Percentiles rank a stretch among this genome's conserved stretches.
These are phyloP conservation scores for Umimayanthus kanabou DNA, from an alignment of 92 coral and sea anemone genomes.

Conservation along the genomic window DNA sequence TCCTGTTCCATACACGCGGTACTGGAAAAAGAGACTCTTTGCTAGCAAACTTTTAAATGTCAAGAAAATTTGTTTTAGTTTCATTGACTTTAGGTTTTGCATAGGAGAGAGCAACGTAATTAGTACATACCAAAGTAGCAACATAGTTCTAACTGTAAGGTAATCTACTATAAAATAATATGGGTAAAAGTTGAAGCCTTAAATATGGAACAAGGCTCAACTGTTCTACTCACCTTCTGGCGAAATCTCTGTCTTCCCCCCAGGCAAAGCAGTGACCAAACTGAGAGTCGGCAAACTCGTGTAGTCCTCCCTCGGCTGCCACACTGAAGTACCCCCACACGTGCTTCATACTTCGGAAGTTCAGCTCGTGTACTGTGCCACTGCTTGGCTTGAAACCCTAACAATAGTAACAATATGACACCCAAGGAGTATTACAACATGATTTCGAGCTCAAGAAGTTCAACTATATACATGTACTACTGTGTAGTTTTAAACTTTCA, in stretches of 20 bases:
- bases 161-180: too few species aligned
- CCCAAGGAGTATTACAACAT: background rate
- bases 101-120: too few species aligned
- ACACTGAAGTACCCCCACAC: constrained; percentile 99
- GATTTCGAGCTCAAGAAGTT: background rate
- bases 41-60: too few species aligned
- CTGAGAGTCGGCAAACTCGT: constrained; percentile 98
- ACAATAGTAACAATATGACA: constrained; percentile 9
- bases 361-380: constrained; percentile 96
- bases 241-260: constrained; percentile 99
- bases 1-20: background rate
- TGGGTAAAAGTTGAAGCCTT: too few species aligned
- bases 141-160: too few species aligned
- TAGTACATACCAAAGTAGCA: too few species aligned
- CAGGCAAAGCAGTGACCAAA: constrained; percentile 99
- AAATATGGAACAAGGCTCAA: background rate
- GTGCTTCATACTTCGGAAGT: constrained; percentile 94
- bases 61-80: background rate
- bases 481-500: background rate
- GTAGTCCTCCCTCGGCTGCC: constrained; percentile 98
- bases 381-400: constrained; percentile 99
- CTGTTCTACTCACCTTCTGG: constrained; percentile 72
- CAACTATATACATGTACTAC: background rate
- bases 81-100: too few species aligned
- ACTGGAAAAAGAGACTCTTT: background rate